These are phyloP conservation scores for Plagiodera versicolora DNA, from an alignment of 2,888 invertebrate species.

Conservation along the genomic window DNA sequence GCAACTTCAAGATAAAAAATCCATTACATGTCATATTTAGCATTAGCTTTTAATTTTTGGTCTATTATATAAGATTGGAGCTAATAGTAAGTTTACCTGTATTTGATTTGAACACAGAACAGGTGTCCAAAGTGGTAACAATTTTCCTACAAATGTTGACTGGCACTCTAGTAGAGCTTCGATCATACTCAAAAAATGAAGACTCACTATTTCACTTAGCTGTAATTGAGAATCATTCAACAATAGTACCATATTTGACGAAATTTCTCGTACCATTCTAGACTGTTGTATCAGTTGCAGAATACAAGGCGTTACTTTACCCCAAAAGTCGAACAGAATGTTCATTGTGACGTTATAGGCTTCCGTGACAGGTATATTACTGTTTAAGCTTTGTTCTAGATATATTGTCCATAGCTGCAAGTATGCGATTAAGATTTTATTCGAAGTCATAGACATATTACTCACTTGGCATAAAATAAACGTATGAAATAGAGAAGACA, in stretches of 20 bases:
- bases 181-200: constrained; percentile 92
- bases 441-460: not conserved
- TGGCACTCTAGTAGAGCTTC: constrained; percentile 95
- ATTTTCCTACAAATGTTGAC: constrained; percentile 86
- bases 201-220: constrained; percentile 96
- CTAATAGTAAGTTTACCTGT: constrained; percentile 59
- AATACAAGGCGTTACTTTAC: constrained; percentile 94
- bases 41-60: not conserved
- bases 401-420: constrained; percentile 94
- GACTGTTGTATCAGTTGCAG: constrained; percentile 90
- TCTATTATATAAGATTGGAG: too few species aligned
- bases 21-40: not conserved
- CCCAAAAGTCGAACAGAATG: constrained; percentile 97
- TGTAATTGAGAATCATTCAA: constrained; percentile 50
- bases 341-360: constrained; percentile 74
- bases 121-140: constrained; percentile 95
- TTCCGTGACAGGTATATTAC: constrained; percentile 68
- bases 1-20: constrained; percentile 64
- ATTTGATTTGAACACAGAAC: constrained; percentile 90
- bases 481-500: constrained; percentile 96
- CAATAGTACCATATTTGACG: not conserved
- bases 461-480: constrained; percentile 92
- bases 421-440: constrained; percentile 1
- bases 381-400: constrained; percentile 82
- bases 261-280: constrained; percentile 70